These are phyloP conservation scores for Peromyscus nudipes DNA, from an alignment of 2,797 vertebrate species.

Conservation along the genomic window DNA sequence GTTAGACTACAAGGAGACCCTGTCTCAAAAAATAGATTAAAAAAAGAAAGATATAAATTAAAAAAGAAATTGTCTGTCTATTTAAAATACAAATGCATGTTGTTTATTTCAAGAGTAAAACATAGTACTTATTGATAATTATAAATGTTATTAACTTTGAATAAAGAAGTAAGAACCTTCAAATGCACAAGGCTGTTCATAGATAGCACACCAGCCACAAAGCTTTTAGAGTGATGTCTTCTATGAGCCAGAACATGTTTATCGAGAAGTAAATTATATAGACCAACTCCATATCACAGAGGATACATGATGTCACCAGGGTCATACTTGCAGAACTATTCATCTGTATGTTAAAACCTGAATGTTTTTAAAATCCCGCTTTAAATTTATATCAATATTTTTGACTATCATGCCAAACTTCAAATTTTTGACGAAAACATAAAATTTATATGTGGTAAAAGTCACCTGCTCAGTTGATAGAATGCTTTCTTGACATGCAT, in stretches of 20 bases:
- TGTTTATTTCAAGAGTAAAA: conserved; percentile 42
- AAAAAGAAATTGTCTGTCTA: neutral
- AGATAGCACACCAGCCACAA: neutral
- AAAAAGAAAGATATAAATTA: neutral
- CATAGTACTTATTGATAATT: neutral
- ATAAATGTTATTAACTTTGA: neutral
- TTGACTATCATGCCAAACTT: neutral
- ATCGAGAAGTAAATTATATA: neutral
- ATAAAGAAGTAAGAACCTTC: conserved; percentile 21
- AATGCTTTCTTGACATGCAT: neutral
- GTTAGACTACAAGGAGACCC: neutral
- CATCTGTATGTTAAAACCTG: conserved; percentile 28
- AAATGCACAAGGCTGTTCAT: neutral
- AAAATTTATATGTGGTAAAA: neutral
- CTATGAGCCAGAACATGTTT: conserved; percentile 43
- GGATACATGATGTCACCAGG: neutral
- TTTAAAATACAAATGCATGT: conserved; percentile 36
- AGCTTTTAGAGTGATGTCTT: conserved; percentile 28
- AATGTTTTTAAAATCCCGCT: neutral
- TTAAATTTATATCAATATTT: neutral
- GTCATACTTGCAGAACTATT: neutral
- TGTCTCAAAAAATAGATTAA: too few relatives aligned
- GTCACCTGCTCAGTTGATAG: neutral
- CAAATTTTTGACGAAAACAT: neutral
- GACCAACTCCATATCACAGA: neutral